Percentiles rank a stretch among this genome's conserved stretches.
Evolutionary conservation across 1,140 invertebrate species (phyloP).

Genomic region (Drosophila ficusphila): DNA sequence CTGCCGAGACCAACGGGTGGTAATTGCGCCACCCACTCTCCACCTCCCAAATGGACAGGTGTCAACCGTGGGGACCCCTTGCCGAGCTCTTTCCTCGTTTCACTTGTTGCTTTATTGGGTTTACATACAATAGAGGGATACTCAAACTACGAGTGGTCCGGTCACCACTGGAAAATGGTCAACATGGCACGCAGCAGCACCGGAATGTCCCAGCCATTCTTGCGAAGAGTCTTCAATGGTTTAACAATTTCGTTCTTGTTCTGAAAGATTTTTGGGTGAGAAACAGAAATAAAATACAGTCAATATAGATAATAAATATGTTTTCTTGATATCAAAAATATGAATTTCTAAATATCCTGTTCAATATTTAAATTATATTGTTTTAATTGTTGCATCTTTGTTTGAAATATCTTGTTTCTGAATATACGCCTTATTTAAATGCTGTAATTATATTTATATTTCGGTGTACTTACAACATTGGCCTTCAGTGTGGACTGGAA

Average conservation of each 20-base stretch:
- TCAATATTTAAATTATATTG: too few relatives aligned
- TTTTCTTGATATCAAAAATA: too few relatives aligned
- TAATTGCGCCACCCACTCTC: neutral
- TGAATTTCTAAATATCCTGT: too few relatives aligned
- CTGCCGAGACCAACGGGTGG: slow-evolving; percentile 14
- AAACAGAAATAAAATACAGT: neutral
- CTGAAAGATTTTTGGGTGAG: slow-evolving; percentile 18
- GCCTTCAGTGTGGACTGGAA: slow-evolving; percentile 48
- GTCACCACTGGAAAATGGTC: slow-evolving; percentile 58
- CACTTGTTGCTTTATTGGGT: slow-evolving; percentile 48
- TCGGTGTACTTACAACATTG: slow-evolving; percentile 48
- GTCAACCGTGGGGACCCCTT: slow-evolving; percentile 11
- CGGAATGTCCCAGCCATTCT: slow-evolving; percentile 56
- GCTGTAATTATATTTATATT: too few relatives aligned
- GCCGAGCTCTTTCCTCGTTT: slow-evolving; percentile 10
- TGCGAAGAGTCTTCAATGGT: slow-evolving; percentile 42
- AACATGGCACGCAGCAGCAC: slow-evolving; percentile 34
- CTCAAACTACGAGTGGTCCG: neutral
- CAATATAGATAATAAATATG: neutral
- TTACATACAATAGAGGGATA: slow-evolving; percentile 23
- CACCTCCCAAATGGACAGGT: slow-evolving; percentile 8
- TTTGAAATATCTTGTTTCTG: too few relatives aligned
- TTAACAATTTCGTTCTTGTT: slow-evolving; percentile 43
- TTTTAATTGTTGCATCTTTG: too few relatives aligned
- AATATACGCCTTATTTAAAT: too few relatives aligned